Base-by-base conservation (phyloP, 2,797 vertebrate species). In the Pachyuromys duprasi region DNA sequence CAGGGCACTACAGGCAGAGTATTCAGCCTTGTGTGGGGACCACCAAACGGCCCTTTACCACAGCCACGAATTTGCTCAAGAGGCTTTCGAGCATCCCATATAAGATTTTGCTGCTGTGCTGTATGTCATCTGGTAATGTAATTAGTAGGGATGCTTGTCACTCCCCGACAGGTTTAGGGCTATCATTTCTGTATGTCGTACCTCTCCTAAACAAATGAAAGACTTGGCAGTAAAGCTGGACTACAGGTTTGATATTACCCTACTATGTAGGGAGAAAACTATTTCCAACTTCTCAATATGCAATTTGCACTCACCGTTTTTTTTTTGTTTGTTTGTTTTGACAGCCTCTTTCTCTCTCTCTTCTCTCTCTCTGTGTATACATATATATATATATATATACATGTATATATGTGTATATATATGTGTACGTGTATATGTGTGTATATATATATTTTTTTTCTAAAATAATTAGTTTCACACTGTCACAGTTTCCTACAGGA, bases 391-490 rank as follows among this genome's bases (percentile, higher is more conserved):
- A 49, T 49, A 49, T 49, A 49, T n/a, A n/a, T n/a, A n/a, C n/a
- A n/a, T n/a, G n/a, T n/a, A n/a, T n/a, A n/a, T n/a, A n/a, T n/a
- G n/a, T n/a, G 45, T 45, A 45, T 49, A 49, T 49, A 49, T 49
- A 49, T 49, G n/a, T n/a, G n/a, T n/a, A n/a, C n/a, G n/a, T n/a
- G n/a, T n/a, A n/a, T n/a, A n/a, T n/a, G n/a, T n/a, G n/a, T n/a
- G 45, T 45, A 45, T 49, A 49, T 49, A 49, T 49, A 49, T 49
- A 49, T 49, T 42, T n/a, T 63, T 39, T 65, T 96, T 86, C 62
- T 72, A 57, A 95, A 96, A 78, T 93, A 76, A 86, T 74, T 79
- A 60, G 45, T 91, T 95, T 91, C 57, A 15, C 45, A 57, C 33
- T 75, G 36, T 62, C 55, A 7, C 95, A 31, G 20, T 74, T 96